A percentile compares a stretch with the other conserved stretches of the same genome.
Conservation (phyloP, 1,140 invertebrate species). For the Pseudobourletiella spinata region DNA sequence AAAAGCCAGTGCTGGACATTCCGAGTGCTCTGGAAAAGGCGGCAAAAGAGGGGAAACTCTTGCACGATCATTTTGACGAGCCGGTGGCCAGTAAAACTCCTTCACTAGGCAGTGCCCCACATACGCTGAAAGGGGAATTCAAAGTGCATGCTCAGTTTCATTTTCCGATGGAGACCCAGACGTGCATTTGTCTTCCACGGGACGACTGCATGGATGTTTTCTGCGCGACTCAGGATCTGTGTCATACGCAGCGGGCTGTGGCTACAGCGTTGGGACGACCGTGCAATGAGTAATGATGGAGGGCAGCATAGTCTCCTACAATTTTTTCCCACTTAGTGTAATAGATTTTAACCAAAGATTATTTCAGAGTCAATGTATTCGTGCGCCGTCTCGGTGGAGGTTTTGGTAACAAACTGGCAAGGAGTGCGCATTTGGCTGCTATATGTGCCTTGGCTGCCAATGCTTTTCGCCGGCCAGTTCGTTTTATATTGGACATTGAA, state of each 20-base stretch:
- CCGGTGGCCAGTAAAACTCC: too few relatives aligned
- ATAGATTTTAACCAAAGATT: background rate
- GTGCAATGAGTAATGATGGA: constrained; percentile 42
- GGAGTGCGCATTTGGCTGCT: constrained; percentile 44
- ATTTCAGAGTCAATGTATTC: constrained; percentile 11
- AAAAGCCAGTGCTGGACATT: constrained; percentile 44
- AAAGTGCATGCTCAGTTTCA: constrained; percentile 43
- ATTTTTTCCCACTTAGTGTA: background rate
- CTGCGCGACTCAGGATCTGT: constrained; percentile 52
- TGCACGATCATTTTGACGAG: too few relatives aligned
- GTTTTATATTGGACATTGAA: constrained; percentile 54
- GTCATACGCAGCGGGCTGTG: constrained; percentile 52
- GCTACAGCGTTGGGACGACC: constrained; percentile 48
- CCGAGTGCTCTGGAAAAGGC: constrained; percentile 15
- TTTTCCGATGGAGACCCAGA: constrained; percentile 46
- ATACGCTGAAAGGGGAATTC: constrained; percentile 38
- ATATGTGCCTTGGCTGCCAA: constrained; percentile 54
- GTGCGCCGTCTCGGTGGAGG: constrained; percentile 40
- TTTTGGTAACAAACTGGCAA: constrained; percentile 47
- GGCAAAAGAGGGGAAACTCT: constrained; percentile 10
- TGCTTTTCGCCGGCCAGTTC: constrained; percentile 50
- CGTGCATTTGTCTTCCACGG: constrained; percentile 38
- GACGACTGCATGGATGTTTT: constrained; percentile 43
- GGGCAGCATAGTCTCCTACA: too few relatives aligned
- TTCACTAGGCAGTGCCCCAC: background rate